Evolutionary conservation across 2,888 invertebrate species (phyloP).

Genomic region (Chaetoderma sp.): DNA sequence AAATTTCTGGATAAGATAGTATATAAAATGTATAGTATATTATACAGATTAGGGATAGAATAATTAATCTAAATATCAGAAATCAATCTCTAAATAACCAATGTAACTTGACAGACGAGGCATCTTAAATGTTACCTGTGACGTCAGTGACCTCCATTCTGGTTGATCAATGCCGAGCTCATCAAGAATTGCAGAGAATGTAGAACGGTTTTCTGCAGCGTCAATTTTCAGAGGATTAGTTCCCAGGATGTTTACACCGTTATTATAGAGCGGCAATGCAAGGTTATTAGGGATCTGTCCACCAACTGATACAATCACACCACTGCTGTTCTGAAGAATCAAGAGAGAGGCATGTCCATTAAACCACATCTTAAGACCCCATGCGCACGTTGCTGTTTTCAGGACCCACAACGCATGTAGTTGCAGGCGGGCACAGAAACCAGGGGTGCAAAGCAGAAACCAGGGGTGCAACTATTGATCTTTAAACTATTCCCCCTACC

Average conservation of each 20-base stretch:
- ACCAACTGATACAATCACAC: slow-evolving; percentile 58
- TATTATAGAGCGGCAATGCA: slow-evolving; percentile 55
- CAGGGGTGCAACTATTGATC: no score
- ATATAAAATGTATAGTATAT: no score
- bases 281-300: slow-evolving; percentile 65
- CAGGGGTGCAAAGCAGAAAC: no score
- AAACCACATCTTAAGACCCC: not conserved
- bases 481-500: no score
- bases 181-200: slow-evolving; percentile 58
- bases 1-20: no score
- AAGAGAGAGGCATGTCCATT: not conserved
- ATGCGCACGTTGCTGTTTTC: no score
- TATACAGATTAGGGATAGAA: no score
- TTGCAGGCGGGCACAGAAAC: no score
- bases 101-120: no score
- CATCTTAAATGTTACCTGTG: slow-evolving; percentile 49
- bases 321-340: slow-evolving; percentile 40
- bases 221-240: slow-evolving; percentile 57
- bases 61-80: no score
- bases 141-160: slow-evolving; percentile 52
- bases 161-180: slow-evolving; percentile 54
- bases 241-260: slow-evolving; percentile 52
- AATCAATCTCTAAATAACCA: no score
- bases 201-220: slow-evolving; percentile 56
- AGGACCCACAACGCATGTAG: no score